Base-by-base conservation (phyloP, 1,140 invertebrate species). In the Parasteatoda tepidariorum region DNA sequence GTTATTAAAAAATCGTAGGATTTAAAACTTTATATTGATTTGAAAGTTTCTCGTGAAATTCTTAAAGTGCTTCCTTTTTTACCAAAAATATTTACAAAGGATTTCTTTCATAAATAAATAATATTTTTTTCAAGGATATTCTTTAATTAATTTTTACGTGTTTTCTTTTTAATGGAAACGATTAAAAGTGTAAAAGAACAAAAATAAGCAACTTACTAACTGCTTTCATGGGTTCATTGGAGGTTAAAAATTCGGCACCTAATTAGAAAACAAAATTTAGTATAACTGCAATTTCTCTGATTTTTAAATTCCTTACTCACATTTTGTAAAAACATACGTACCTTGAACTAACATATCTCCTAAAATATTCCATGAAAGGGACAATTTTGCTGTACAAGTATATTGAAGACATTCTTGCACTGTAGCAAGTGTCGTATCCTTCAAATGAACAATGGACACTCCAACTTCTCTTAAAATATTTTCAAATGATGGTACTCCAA, bases 371-470 rank as follows among this genome's bases (percentile, higher is more conserved):
- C 73, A 62, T 7, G 33, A 61, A 38, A 57, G 73, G 0, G 73
- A 30, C 55, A 75, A 15, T 62, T 75, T 75, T 41, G 33, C 55
- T 1, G 59, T 38, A 9, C 31, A 24, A 38, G 73, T 75, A 62
- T 75, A 75, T 15, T 75, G 73, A 41, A 75, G 73, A 28, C 57
- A 61, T 26, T 62, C 73, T 62, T 75, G 73, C 0, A 75, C 13
- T 2, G 6, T 7, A 15, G n/a, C 2, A 38, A 24, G 3, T 5
- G 30, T 75, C 15, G 73, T 75, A 26, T 75, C 73, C 55, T 75
- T 26, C 2, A 41, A 15, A 31, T 38, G 6, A 22, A 75, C 24
- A 15, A 75, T 38, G 13, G 38, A 18, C n/a, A 75, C 18, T 2
- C 26, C 13, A 15, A 75, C 26, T 38, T 62, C 41, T 62, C n/a